These are phyloP conservation scores for Erebia ligea DNA, from an alignment of 2,888 invertebrate genomes.

Conservation along the genomic window DNA sequence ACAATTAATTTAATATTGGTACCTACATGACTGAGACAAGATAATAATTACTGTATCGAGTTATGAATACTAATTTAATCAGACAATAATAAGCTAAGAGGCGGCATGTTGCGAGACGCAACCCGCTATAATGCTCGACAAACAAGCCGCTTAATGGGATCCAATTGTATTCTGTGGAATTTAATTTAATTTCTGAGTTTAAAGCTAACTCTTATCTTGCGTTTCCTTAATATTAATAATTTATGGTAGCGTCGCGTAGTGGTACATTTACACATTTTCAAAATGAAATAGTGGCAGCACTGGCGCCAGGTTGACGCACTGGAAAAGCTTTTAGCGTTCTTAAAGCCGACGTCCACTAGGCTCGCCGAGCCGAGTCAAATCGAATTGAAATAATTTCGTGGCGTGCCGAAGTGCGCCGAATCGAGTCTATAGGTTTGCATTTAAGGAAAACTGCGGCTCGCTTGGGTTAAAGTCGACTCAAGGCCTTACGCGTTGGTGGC, in stretches of 20 bases:
- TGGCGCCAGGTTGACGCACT: too few species aligned
- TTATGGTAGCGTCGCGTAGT: too few species aligned
- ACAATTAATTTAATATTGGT: neutral
- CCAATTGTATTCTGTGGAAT: slow-evolving; percentile 43
- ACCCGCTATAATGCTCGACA: slow-evolving; percentile 46
- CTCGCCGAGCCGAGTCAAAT: too few species aligned
- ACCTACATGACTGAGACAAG: neutral
- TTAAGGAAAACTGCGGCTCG: too few species aligned
- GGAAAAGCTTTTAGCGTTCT: too few species aligned
- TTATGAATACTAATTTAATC: slow-evolving; percentile 39
- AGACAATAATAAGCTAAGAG: slow-evolving; percentile 49
- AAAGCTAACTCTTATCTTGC: neutral
- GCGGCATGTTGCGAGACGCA: slow-evolving; percentile 25
- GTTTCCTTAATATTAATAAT: neutral
- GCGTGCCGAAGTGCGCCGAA: too few species aligned
- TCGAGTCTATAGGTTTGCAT: too few species aligned
- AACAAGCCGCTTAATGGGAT: slow-evolving; percentile 58
- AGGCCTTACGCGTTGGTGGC: too few species aligned
- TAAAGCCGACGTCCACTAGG: too few species aligned
- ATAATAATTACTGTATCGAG: slow-evolving; percentile 5
- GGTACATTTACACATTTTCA: neutral
- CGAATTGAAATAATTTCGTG: too few species aligned
- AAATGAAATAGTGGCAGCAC: neutral
- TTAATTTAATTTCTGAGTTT: neutral
- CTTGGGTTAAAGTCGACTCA: too few species aligned